Base-by-base conservation (phyloP, 2,888 invertebrate genomes). In the Nemoura dubitans region DNA sequence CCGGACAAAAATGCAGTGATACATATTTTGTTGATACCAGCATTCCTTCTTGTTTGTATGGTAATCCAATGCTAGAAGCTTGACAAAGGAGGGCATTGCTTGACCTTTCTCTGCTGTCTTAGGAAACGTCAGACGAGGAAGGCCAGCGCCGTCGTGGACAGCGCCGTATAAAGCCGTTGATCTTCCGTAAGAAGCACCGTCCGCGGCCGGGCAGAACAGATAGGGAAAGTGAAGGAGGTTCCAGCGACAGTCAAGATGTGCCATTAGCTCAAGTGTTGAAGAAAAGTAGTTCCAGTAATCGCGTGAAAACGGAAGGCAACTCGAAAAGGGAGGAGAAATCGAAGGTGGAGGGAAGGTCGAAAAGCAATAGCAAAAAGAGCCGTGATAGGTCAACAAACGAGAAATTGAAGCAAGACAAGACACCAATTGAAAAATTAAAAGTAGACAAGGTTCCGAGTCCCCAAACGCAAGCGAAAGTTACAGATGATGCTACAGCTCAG, bases 61-160 rank as follows among this genome's bases (percentile, higher is more conserved):
- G n/a, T n/a, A n/a, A n/a, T n/a, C n/a, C n/a, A n/a, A n/a, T n/a
- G n/a, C n/a, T n/a, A n/a, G n/a, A 36, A 36, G 36, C 36, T 36
- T 36, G 10, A 36, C 36, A 36, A 36, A 36, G 36, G 3, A 6
- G 36, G 3, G 36, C 36, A 36, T 6, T 6, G 78, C 25, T 10
- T 27, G 10, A 78, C 78, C 28, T 16, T 14, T 28, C 27, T 78
- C 16, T 78, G 76, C n/a, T 78, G 25, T 26, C 16, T 28, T 43
- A 88, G 88, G 88, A 88, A 80, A 86, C 87, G 10, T 88, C 88
- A 10, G 88, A 88, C 83, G 88, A 88, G 21, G 88, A 88, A 42
- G 86, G 86, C 27, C 28, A 82, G 2, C 43, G 85, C 16, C 84
- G 87, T 16, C 82, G 88, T 2, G 83, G 87, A 5, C 77, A 76